Evolutionary conservation across 2,797 vertebrate species (phyloP), one percentile per base, ranked within the genome.

Genomic region (Peromyscus aztecus): DNA sequence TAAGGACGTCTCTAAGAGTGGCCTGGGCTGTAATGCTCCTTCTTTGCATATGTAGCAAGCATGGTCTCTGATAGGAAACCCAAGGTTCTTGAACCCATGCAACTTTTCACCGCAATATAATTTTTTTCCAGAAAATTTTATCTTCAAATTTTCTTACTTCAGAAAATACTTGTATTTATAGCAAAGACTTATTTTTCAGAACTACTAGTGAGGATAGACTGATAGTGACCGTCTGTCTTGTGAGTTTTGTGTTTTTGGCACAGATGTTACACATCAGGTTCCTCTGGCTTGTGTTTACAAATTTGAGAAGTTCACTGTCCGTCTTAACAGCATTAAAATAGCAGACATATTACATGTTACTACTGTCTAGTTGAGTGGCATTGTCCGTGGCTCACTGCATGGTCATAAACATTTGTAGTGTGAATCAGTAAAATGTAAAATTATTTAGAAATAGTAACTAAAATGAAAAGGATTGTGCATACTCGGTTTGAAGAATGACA

Each of bases 201-300:
- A 97, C 65, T 96, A 52, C 76, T 95, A 92, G 52, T 94, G 93
- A 97, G 96, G 97, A 89, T 96, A 94, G 97, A 98, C 94, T 97
- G 95, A 93, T 97, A 65, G 55, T 86, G 71, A 89, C 71, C 19
- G 55, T 27, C 67, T 69, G 57, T 96, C 85, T 94, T 88, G 6
- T 95, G 95, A 76, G 73, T 92, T 97, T 91, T 90, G 67, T 88
- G 88, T 49, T 91, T 90, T 90, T 46, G 57, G 69, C 78, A 90
- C 46, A 43, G 10, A n/a, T 92, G 67, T 71, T 91, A 88, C 49
- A 37, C 90, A 49, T 94, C 77, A 78, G 34, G 69, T 90, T 96
- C 89, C 94, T 63, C 78, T 95, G 87, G 49, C 59, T 94, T 97
- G 81, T 86, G 95, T 96, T 98, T 92, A 91, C 84, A 77, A 59